Evolutionary conservation across 2,888 invertebrate genomes (phyloP), one percentile per base, ranked within the genome.

Genomic region (Anthophora plumipes): DNA sequence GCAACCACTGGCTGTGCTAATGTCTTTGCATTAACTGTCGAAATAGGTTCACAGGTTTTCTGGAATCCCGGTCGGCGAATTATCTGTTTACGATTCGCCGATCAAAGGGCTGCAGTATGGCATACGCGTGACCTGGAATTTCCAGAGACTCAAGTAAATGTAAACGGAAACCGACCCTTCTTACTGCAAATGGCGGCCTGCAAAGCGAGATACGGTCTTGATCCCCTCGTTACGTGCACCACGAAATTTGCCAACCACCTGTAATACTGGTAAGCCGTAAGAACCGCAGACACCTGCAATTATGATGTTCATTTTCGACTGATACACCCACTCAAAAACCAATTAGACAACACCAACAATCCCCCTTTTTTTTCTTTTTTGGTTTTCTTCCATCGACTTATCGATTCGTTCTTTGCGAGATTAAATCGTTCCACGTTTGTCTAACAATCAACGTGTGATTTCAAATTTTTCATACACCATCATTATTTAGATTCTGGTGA

Each of bases 261-360:
- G 79, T 81, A 80, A 85, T 78, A 60, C 77, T 48, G 83, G 81
- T 69, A 77, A 80, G 48, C 81, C 83, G 64, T 81, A 74, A 77
- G 69, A 74, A 76, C 85, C 85, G 66, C 83, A 69, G 76, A 77
- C 74, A 80, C 66, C 41, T 77, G 69, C 61, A 77, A 82, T 83
- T 76, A 82, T 75, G 83, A 86, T 71, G 78, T 76, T 61, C 82
- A 75, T 52, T 64, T 77, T 46, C 74, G 17, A 39, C 48, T 31
- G 50, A 70, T 60, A 55, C 60, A 67, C 25, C n/a, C 43, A 39
- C 7, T 22, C 3, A n/a, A 60, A n/a, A 63, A 60, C 43, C 70
- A 25, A 80, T 82, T 80, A 59, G 57, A 25, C 60, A 41, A 52
- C 61, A 41, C 55, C 22, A 31, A 57, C 8, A 48, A n/a, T 25